Evolutionary conservation across 2,888 invertebrate species (phyloP).

Genomic region (Drosophila aldrichi): DNA sequence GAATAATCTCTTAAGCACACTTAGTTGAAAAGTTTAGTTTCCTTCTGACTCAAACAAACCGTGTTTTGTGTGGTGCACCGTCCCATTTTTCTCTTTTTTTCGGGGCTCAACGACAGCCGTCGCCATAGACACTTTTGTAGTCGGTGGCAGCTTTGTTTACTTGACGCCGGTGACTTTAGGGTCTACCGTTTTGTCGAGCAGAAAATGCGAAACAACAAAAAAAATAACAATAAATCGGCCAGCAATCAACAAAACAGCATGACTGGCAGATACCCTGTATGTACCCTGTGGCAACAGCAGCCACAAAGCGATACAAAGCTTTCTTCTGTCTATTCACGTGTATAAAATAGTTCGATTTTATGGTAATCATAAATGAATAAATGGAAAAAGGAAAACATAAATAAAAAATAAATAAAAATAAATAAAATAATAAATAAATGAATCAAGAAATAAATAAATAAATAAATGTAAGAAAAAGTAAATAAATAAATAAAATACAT

Average conservation of each 20-base stretch:
- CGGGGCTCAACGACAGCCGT: slow-evolving; percentile 30
- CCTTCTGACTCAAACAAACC: too few species aligned
- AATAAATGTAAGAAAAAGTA: too few species aligned
- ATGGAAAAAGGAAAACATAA: too few species aligned
- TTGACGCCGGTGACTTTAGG: slow-evolving; percentile 68
- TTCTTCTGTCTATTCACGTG: not conserved
- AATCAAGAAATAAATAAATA: too few species aligned
- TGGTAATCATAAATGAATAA: too few species aligned
- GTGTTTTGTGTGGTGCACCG: slow-evolving; percentile 36
- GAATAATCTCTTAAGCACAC: too few species aligned
- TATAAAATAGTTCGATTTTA: too few species aligned
- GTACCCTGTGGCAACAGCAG: not conserved
- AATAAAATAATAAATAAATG: too few species aligned
- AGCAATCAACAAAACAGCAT: not conserved
- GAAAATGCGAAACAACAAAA: slow-evolving; percentile 55
- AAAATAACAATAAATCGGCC: slow-evolving; percentile 33
- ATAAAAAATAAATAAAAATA: too few species aligned
- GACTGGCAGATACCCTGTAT: not conserved
- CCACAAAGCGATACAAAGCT: not conserved
- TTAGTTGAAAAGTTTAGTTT: not conserved
- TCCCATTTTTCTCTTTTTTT: slow-evolving; percentile 5
- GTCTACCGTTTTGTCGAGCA: slow-evolving; percentile 66
- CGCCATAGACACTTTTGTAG: slow-evolving; percentile 37
- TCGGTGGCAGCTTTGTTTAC: slow-evolving; percentile 59
- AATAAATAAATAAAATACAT: too few species aligned